A percentile compares a stretch with the other conserved stretches of the same genome.
Conservation (phyloP, 1,140 invertebrate species). For the Zaprionus gabonicus region DNA sequence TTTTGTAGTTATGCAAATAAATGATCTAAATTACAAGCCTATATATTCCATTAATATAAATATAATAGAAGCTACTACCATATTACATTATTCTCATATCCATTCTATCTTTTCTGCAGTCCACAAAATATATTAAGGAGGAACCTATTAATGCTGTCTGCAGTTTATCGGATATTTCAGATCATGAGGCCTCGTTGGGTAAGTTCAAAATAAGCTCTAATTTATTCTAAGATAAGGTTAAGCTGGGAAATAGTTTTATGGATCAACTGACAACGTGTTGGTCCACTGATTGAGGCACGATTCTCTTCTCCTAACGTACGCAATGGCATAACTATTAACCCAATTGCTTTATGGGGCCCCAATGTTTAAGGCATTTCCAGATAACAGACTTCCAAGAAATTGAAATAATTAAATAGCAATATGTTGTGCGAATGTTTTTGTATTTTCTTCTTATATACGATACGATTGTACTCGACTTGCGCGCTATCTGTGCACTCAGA, state of each 20-base stretch:
- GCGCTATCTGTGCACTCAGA: conserved; percentile 55
- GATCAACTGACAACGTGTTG: neutral
- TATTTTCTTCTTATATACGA: conserved; percentile 35
- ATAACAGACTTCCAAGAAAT: conserved; percentile 74
- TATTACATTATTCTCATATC: neutral
- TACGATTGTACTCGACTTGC: conserved; percentile 31
- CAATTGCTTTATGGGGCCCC: conserved; percentile 48
- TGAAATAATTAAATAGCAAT: conserved; percentile 74
- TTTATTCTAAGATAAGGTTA: neutral
- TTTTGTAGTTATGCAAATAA: too few species aligned
- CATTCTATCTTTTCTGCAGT: conserved; percentile 39
- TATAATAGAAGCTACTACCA: neutral
- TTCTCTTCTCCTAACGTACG: neutral
- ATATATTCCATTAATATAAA: neutral
- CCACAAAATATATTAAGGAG: conserved; percentile 79
- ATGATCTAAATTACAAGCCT: too few species aligned
- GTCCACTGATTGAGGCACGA: neutral
- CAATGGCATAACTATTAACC: conserved; percentile 35
- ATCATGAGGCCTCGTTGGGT: conserved; percentile 81
- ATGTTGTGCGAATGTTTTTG: conserved; percentile 63
- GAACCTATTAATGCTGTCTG: conserved; percentile 75
- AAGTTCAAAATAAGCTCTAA: conserved; percentile 37
- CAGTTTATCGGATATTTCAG: conserved; percentile 82
- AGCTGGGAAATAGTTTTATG: too few species aligned
- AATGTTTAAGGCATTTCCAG: conserved; percentile 51